A percentile compares a stretch with the other conserved stretches of the same genome.
Conservation (phyloP, 2,113 vertebrate genomes). For the Charadrius vociferus region DNA sequence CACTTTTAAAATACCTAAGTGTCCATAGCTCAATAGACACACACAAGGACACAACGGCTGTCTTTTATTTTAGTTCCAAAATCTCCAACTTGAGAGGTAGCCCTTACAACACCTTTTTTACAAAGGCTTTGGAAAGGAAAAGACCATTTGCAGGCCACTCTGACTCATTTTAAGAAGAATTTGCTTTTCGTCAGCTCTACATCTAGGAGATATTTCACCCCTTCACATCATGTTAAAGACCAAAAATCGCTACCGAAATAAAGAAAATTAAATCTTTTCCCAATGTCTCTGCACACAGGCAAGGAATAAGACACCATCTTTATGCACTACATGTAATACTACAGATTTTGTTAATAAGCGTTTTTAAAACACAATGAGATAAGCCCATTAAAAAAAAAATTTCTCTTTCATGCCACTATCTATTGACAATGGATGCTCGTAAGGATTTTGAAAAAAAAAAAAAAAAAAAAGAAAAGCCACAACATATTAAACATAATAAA, state of each 20-base stretch:
- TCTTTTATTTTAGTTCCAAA: not conserved
- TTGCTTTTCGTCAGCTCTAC: not conserved
- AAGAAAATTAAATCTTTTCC: not conserved
- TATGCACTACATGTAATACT: too few species aligned
- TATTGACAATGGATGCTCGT: fast-evolving
- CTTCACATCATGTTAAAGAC: not conserved
- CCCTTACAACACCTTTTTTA: not conserved
- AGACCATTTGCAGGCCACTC: not conserved
- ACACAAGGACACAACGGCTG: too few species aligned
- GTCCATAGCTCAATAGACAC: not conserved
- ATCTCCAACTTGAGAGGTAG: not conserved
- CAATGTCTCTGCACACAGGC: too few species aligned
- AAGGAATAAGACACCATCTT: not conserved
- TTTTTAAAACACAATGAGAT: not conserved
- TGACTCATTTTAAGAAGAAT: not conserved
- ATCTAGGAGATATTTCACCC: not conserved
- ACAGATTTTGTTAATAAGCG: not conserved
- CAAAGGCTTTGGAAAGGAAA: not conserved
- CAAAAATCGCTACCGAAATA: not conserved
- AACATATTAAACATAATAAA: not conserved
- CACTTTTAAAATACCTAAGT: not conserved
- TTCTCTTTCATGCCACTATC: not conserved
- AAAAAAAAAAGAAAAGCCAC: too few species aligned
- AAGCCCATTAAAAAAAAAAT: not conserved
- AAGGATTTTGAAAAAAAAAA: not conserved